Conservation (phyloP, 2,113 vertebrate genomes). For the Laticauda colubrina region DNA sequence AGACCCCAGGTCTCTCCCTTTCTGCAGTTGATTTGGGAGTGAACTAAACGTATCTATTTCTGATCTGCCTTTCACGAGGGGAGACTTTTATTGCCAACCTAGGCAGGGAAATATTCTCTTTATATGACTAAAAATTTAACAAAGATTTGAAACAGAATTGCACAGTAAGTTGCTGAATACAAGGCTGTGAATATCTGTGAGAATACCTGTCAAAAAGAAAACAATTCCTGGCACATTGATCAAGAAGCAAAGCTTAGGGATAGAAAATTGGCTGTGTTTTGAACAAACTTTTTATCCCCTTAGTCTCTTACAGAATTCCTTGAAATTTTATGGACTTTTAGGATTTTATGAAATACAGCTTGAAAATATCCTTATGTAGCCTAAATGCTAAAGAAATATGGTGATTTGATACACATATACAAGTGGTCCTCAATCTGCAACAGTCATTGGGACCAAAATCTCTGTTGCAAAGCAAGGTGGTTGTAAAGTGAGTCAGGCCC, state of each 20-base stretch:
- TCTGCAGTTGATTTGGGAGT: constrained; percentile 5
- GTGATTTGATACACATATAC: neutral
- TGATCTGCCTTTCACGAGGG: constrained; percentile 6
- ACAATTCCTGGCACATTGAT: neutral
- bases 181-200: neutral
- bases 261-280: neutral
- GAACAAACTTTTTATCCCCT: neutral
- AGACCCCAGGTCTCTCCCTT: neutral
- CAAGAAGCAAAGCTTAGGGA: neutral
- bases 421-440: too few species aligned
- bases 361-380: neutral
- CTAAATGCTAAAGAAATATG: neutral
- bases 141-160: neutral
- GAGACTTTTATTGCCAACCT: neutral
- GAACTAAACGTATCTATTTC: neutral
- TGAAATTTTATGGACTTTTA: neutral
- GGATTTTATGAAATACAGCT: neutral
- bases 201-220: neutral
- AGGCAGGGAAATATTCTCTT: neutral
- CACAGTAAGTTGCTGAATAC: neutral
- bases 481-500: neutral
- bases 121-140: neutral
- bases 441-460: too few species aligned
- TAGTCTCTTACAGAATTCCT: neutral
- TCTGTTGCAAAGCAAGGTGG: neutral